phyloP scores from a whole-genome alignment of 2,113 vertebrate species.

The Monopterus albus region DNA sequence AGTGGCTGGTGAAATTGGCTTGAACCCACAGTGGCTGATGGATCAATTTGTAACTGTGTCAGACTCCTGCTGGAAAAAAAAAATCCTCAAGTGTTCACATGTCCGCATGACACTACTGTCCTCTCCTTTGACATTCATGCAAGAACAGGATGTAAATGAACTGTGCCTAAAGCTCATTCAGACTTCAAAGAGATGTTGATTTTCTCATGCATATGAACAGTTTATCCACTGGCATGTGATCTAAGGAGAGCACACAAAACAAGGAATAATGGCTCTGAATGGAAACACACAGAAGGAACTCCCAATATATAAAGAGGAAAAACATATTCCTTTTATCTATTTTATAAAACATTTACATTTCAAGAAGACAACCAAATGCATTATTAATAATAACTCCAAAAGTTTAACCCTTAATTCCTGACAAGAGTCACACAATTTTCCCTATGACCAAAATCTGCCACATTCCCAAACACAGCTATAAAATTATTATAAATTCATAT shows the following conservation, averaged over 20 bases:
- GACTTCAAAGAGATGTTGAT: conserved; percentile 67
- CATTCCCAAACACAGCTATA: too few relatives aligned
- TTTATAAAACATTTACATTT: conserved; percentile 20
- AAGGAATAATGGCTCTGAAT: conserved; percentile 35
- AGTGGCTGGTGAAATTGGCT: conserved; percentile 17
- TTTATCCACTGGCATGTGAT: conserved; percentile 67
- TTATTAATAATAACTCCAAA: background rate
- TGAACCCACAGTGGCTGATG: conserved; percentile 28
- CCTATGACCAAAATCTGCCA: too few relatives aligned
- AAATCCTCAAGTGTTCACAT: conserved; percentile 3
- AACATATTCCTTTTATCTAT: background rate
- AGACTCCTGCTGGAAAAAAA: conserved; percentile 4
- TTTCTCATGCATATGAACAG: conserved; percentile 62
- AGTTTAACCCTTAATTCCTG: too few relatives aligned
- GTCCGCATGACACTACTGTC: conserved; percentile 10
- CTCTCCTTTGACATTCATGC: conserved; percentile 46
- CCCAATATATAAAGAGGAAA: conserved; percentile 29
- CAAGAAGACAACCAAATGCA: conserved; percentile 3
- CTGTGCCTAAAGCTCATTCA: conserved; percentile 43
- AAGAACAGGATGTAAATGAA: conserved; percentile 53
- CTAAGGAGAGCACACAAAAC: conserved; percentile 35
- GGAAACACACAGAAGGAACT: background rate
- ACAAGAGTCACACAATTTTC: too few relatives aligned
- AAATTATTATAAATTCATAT: too few relatives aligned
- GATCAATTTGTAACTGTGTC: conserved; percentile 26